Evolutionary conservation across 2,113 vertebrate genomes (phyloP).

Genomic region (Myotis yumanensis): DNA sequence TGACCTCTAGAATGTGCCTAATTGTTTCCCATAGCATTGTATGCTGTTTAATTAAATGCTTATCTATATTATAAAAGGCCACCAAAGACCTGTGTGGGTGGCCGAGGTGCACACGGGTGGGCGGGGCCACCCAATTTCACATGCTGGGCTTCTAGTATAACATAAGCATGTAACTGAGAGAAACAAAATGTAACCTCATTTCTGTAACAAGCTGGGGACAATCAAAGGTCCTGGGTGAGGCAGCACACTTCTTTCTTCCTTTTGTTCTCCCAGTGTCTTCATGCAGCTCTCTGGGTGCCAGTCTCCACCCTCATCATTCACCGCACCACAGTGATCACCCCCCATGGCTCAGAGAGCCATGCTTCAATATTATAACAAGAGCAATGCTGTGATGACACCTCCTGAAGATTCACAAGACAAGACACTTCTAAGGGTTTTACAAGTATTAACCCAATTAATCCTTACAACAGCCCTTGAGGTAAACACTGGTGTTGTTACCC

Average conservation of each 20-base stretch:
- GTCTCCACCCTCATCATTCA: background rate
- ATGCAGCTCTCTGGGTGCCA: background rate
- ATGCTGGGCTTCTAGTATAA: background rate
- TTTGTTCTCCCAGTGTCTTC: background rate
- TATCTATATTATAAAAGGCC: background rate
- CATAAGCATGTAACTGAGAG: background rate
- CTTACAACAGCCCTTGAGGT: background rate
- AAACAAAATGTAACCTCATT: background rate
- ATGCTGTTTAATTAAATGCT: background rate
- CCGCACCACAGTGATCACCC: background rate
- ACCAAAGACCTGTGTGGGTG: too few relatives aligned
- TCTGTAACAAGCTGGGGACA: background rate
- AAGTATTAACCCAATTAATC: background rate
- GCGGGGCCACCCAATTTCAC: too few relatives aligned
- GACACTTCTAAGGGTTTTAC: background rate
- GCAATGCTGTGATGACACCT: background rate
- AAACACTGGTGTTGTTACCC: background rate
- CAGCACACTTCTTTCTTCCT: background rate
- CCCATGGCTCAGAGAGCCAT: background rate
- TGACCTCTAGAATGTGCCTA: background rate
- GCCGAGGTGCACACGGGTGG: too few relatives aligned
- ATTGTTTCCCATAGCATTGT: background rate
- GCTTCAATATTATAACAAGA: background rate
- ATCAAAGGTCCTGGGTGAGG: background rate
- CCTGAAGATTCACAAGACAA: background rate